These are phyloP conservation scores for Atrichornis clamosus DNA, from an alignment of 2,113 vertebrate genomes.

Conservation along the genomic window DNA sequence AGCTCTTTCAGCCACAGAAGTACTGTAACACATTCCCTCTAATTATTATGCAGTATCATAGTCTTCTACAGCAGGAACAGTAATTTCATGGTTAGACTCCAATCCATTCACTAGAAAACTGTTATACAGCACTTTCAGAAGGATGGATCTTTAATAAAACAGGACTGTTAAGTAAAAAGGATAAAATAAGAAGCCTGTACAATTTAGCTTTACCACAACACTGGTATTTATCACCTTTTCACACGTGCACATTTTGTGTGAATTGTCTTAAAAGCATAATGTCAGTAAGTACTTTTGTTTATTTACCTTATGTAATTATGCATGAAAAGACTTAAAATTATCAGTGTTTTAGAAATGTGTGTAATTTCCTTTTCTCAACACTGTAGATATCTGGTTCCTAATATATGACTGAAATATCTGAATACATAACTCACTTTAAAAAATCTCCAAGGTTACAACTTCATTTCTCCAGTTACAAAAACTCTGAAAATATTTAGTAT, in stretches of 20 bases:
- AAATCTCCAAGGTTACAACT: slow-evolving; percentile 5
- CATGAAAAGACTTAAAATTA: not conserved
- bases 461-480: not conserved
- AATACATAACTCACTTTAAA: not conserved
- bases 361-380: not conserved
- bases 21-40: slow-evolving; percentile 17
- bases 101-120: slow-evolving; percentile 8
- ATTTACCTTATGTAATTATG: not conserved
- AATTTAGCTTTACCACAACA: not conserved
- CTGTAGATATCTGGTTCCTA: not conserved
- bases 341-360: not conserved
- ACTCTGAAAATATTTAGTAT: not conserved
- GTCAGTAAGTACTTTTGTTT: not conserved
- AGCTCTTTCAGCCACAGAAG: slow-evolving; percentile 15
- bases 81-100: slow-evolving; percentile 3
- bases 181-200: not conserved
- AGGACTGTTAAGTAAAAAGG: not conserved
- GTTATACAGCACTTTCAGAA: not conserved
- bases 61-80: not conserved
- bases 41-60: slow-evolving; percentile 34
- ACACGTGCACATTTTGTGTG: not conserved
- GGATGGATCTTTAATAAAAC: not conserved
- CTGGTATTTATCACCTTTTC: not conserved
- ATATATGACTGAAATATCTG: not conserved
- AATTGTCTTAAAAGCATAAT: not conserved